Evolutionary conservation across 2,888 invertebrate species (phyloP).

Genomic region (Phaonia tiefii): DNA sequence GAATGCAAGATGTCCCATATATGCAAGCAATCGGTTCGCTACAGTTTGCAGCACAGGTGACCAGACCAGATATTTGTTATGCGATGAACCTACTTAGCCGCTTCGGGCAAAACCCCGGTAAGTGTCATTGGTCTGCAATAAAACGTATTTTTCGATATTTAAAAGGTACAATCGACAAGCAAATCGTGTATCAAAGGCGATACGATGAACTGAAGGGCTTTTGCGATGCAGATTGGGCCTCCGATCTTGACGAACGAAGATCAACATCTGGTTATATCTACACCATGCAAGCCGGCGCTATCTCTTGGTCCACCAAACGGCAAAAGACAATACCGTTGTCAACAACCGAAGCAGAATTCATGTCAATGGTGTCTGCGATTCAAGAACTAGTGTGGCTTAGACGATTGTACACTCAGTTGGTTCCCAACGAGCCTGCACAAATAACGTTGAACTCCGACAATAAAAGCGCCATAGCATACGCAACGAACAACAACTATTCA

Average conservation of each 20-base stretch:
- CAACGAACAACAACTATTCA: too few relatives aligned
- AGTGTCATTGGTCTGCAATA: conserved; percentile 61
- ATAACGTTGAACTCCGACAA: too few relatives aligned
- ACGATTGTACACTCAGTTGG: conserved; percentile 22
- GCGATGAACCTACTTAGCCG: conserved; percentile 58
- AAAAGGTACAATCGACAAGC: conserved; percentile 51
- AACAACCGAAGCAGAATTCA: conserved; percentile 61
- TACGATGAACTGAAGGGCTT: conserved; percentile 32
- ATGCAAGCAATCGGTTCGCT: conserved; percentile 60
- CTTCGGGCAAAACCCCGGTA: conserved; percentile 52
- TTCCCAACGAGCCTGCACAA: neutral
- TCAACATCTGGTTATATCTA: conserved; percentile 55
- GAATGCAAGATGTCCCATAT: conserved; percentile 63
- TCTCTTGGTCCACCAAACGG: conserved; percentile 63
- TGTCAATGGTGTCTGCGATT: conserved; percentile 65
- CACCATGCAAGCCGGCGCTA: conserved; percentile 54
- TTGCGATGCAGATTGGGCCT: conserved; percentile 65
- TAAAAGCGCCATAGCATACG: too few relatives aligned
- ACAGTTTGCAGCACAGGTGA: conserved; percentile 60
- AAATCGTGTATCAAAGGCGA: conserved; percentile 16
- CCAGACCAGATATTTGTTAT: conserved; percentile 59
- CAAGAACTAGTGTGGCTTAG: conserved; percentile 66
- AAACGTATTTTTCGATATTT: conserved; percentile 64
- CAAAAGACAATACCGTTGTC: conserved; percentile 38
- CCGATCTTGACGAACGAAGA: conserved; percentile 55